Base-by-base conservation (phyloP, 1,140 invertebrate species). In the Sinella curviseta region DNA sequence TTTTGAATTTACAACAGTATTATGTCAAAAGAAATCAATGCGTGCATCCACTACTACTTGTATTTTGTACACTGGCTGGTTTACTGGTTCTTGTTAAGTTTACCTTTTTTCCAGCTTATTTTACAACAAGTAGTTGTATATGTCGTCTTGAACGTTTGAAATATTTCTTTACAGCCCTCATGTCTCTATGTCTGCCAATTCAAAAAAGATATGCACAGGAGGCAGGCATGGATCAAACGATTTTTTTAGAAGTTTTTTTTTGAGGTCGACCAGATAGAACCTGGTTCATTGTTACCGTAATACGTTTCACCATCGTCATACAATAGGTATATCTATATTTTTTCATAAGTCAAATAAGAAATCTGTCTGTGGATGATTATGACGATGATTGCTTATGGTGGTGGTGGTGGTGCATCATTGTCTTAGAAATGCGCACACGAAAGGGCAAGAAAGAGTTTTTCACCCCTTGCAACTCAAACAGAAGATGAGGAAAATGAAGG, bases 181-280 rank as follows among this genome's bases (percentile, higher is more conserved):
- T 48, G 39, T 17, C 4, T 48, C 17, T 48, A 4, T 4, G 39
- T 48, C 17, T 48, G 4, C 4, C 4, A 4, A 17, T 26, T n/a
- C n/a, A n/a, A 60, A 60, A 26, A 60, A 60, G 4, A 60, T 12
- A n/a, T 60, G 57, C 57, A 17, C 24, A n/a, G n/a, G n/a, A n/a
- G n/a, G n/a, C n/a, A n/a, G n/a, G 57, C 24, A 60, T 60, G 4
- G 57, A 12, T 17, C 57, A 17, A 8, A 60, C 24, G 4, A 26
- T 26, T 26, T n/a, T 4, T 14, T n/a, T 60, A 16, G 4, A 60
- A 17, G 24, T 26, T n/a, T 60, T n/a, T 60, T 60, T n/a, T 60
- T 60, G 57, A 60, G 57, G 57, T 60, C 57, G 57, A 60, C 57
- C 57, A 60, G 57, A n/a, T n/a, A n/a, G n/a, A n/a, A 48, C 57